Conservation (phyloP, 2,113 vertebrate genomes). For the Podiceps cristatus region DNA sequence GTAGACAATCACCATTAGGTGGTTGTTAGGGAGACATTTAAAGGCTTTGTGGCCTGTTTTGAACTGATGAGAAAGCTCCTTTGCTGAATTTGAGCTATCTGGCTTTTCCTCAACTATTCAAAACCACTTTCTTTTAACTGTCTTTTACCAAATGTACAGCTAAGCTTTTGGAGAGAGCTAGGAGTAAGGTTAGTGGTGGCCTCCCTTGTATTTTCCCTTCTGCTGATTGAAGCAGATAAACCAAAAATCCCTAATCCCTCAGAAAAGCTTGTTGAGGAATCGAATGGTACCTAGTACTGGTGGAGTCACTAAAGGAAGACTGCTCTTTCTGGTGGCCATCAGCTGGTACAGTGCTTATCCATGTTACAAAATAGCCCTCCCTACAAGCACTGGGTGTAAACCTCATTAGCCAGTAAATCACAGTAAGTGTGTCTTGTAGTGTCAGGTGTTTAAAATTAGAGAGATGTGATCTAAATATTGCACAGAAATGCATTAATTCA, state of each 20-base stretch:
- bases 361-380: not conserved
- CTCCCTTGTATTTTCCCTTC: not conserved
- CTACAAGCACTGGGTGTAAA: not conserved
- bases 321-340: not conserved
- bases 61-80: not conserved
- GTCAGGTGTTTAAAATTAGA: not conserved
- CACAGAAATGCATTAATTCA: not conserved
- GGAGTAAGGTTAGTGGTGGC: not conserved
- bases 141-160: not conserved
- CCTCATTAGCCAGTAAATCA: not conserved
- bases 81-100: not conserved
- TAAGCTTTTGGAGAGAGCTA: not conserved
- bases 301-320: not conserved
- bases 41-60: not conserved
- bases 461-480: not conserved
- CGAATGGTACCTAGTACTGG: not conserved
- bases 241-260: not conserved
- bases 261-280: not conserved
- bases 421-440: not conserved
- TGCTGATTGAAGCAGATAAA: not conserved
- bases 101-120: not conserved
- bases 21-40: not conserved
- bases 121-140: not conserved
- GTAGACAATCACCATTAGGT: not conserved
- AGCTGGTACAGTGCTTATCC: not conserved